Evolutionary conservation across 1,140 invertebrate genomes (phyloP).

Genomic region (Metaphire vulgaris): DNA sequence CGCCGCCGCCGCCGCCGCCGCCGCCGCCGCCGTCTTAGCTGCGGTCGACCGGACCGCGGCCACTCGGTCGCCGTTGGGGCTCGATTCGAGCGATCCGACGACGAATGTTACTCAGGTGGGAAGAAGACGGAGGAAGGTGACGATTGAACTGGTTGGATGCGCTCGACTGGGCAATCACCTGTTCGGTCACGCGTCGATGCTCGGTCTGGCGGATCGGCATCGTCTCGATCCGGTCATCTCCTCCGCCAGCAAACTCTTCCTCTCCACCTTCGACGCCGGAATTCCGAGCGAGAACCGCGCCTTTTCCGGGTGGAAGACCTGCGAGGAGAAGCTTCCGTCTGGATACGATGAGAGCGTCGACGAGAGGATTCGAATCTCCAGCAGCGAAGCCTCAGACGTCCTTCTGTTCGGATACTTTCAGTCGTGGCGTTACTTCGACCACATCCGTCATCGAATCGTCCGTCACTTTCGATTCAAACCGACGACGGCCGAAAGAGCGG

Average conservation of each 20-base stretch:
- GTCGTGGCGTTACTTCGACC: constrained; percentile 22
- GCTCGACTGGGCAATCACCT: neutral
- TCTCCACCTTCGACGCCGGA: neutral
- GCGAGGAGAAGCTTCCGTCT: neutral
- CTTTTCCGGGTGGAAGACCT: neutral
- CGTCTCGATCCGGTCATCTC: neutral
- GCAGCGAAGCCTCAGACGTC: neutral
- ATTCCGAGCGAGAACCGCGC: neutral
- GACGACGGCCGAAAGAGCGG: neutral
- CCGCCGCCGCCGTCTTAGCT: too few species aligned
- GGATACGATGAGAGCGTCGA: neutral
- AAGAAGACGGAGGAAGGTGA: neutral
- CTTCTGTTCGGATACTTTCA: constrained; percentile 21
- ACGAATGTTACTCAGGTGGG: too few species aligned
- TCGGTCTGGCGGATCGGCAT: neutral
- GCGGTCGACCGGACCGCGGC: too few species aligned
- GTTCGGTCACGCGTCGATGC: neutral
- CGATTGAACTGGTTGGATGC: neutral
- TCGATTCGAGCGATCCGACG: too few species aligned
- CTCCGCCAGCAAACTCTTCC: neutral
- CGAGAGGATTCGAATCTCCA: neutral
- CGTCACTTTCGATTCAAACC: constrained; percentile 3
- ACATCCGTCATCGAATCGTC: neutral
- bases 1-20: too few species aligned
- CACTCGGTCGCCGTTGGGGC: too few species aligned